Evolutionary conservation across 1,140 invertebrate species (phyloP), one percentile per base, ranked within the genome.

Genomic region (Diachasmimorpha longicaudata): DNA sequence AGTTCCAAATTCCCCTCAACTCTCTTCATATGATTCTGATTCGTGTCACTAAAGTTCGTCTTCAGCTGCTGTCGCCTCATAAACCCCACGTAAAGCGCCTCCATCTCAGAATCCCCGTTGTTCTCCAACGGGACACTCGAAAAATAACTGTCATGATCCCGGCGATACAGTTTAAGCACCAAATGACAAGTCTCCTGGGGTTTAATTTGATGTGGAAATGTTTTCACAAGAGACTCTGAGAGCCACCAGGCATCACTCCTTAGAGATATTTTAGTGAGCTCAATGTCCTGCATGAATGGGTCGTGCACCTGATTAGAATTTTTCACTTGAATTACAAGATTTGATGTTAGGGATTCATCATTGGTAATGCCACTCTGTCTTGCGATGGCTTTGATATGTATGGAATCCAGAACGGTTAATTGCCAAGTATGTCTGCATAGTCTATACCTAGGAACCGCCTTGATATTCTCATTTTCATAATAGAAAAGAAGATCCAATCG

Each of bases 401-500:
- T 83, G 1, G 93, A 94, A 76, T 93, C 92, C 66, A 93, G 87
- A n/a, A 94, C 92, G 46, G 91, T 90, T n/a, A 94, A 84, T 70
- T 92, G 89, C 91, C 93, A 94, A 19, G 90, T 90, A 77, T 95
- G 93, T 6, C 93, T 91, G 31, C 93, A 90, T 10, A 95, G 82
- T 55, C 94, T 88, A 83, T 95, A 92, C 78, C 86, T 90, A 6
- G 90, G 85, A 76, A 85, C 79, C 76, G 86, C 83, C 78, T 88
- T 90, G 1, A 79, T 68, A 39, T 89, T 80, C 0, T 87, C 85
- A 80, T 92, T 91, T 80, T 94, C 92, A 84, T 95, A 95, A 82
- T 95, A 95, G 81, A 95, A 93, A 37, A 95, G 85, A 72, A 95
- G 85, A 81, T 94, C 91, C 21, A 95, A 84, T 6, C 89, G 87